A percentile compares a stretch with the other conserved stretches of the same genome.
phyloP scores from a whole-genome alignment of 2,888 invertebrate genomes.

The Drosophila suboccidentalis region DNA sequence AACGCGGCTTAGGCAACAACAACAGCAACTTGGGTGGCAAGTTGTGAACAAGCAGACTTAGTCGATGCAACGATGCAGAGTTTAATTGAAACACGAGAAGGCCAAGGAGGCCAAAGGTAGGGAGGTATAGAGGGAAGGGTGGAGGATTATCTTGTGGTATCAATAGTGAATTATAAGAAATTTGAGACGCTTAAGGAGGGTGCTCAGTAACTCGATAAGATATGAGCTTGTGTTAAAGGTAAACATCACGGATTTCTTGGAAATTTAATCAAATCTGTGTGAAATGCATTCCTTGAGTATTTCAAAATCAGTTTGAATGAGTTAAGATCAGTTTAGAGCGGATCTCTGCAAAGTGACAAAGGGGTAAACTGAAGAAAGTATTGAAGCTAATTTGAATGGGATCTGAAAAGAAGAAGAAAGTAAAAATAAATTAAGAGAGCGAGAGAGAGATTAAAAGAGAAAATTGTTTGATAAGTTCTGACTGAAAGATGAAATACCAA shows the following conservation, averaged over 20 bases:
- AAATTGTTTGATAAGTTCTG: neutral
- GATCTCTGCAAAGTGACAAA: neutral
- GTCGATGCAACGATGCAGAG: conserved; percentile 73
- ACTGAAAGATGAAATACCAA: neutral
- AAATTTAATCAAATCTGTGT: conserved; percentile 22
- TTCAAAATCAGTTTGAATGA: conserved; percentile 3
- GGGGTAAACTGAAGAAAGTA: neutral
- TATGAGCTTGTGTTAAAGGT: conserved; percentile 17
- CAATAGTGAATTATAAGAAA: conserved; percentile 46
- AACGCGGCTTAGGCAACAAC: conserved; percentile 67
- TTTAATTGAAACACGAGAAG: conserved; percentile 70
- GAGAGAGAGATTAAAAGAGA: neutral
- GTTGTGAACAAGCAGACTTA: conserved; percentile 72
- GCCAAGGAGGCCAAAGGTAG: neutral
- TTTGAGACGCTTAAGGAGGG: conserved; percentile 35
- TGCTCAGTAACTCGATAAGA: conserved; percentile 46
- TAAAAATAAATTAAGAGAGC: neutral
- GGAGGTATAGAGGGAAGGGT: conserved; percentile 3
- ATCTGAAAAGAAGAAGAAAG: neutral
- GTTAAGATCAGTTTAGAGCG: conserved; percentile 2
- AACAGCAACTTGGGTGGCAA: conserved; percentile 68
- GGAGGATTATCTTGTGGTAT: conserved; percentile 45
- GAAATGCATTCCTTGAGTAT: neutral
- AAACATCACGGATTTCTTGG: conserved; percentile 36
- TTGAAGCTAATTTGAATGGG: neutral